These are phyloP conservation scores for Lasiurus cinereus DNA, from an alignment of 2,113 vertebrate species.

Conservation along the genomic window DNA sequence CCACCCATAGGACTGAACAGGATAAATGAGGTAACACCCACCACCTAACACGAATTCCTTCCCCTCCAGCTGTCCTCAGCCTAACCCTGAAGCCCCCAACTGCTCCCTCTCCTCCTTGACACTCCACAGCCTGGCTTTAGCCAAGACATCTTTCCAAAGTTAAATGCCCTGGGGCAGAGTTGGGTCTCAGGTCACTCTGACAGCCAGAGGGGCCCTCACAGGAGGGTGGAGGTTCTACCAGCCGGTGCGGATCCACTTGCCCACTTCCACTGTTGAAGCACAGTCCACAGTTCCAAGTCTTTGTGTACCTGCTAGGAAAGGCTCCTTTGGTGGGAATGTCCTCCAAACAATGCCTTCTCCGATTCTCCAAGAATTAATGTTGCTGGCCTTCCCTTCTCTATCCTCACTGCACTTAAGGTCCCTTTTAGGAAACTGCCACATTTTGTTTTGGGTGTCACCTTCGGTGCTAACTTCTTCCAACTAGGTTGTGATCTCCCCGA, in stretches of 20 bases:
- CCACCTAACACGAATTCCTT: not conserved
- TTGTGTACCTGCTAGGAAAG: not conserved
- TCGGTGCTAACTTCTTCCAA: not conserved
- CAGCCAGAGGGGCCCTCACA: not conserved
- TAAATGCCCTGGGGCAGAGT: not conserved
- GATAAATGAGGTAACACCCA: not conserved
- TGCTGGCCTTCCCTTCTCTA: not conserved
- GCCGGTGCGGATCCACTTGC: not conserved
- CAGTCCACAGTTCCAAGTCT: not conserved
- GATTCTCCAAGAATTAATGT: not conserved
- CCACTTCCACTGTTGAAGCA: not conserved
- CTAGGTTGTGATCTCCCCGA: not conserved
- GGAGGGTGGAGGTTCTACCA: not conserved
- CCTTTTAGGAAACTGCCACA: not conserved
- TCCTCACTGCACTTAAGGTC: not conserved
- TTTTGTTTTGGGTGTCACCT: not conserved
- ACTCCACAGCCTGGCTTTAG: not conserved
- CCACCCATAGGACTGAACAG: not conserved
- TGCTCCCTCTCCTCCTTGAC: not conserved
- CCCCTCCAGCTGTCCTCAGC: not conserved
- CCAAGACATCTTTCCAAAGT: not conserved
- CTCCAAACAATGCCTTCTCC: not conserved
- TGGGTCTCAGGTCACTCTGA: not conserved
- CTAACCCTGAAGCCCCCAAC: not conserved
- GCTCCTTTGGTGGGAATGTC: not conserved